A percentile compares a stretch with the other conserved stretches of the same genome.
These are phyloP conservation scores for Aldabrachelys gigantea DNA, from an alignment of 2,113 vertebrate genomes.

Conservation along the genomic window DNA sequence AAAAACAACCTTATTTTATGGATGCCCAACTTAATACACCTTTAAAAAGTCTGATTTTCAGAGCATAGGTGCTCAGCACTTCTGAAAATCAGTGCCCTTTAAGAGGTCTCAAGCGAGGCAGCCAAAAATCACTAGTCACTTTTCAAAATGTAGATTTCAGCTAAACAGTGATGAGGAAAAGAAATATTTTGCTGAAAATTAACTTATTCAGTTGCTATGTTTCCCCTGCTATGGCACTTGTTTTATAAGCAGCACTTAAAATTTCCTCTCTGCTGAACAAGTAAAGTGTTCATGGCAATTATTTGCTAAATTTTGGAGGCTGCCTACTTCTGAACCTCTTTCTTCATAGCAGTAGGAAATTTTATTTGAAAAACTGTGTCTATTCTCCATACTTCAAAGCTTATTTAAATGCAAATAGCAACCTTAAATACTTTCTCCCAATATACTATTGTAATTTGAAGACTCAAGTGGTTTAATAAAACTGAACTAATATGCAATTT, in stretches of 20 bases:
- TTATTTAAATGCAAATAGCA: slow-evolving; percentile 68
- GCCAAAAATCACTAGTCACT: neutral
- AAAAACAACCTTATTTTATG: neutral
- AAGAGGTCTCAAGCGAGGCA: neutral
- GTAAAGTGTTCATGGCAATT: neutral
- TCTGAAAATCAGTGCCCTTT: neutral
- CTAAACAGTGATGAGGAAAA: neutral
- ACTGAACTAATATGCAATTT: neutral
- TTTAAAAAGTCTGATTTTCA: neutral
- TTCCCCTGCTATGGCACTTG: neutral
- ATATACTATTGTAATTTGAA: slow-evolving; percentile 15
- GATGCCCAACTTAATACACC: neutral
- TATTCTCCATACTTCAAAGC: neutral
- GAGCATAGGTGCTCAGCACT: neutral
- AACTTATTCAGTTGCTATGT: neutral
- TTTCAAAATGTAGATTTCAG: neutral
- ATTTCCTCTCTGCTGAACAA: neutral
- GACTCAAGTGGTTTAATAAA: neutral
- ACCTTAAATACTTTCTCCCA: slow-evolving; percentile 30
- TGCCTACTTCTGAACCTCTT: neutral
- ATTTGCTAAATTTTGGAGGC: slow-evolving; percentile 31
- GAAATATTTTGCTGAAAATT: neutral
- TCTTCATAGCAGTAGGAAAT: neutral
- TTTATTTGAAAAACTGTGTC: neutral
- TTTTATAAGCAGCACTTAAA: neutral